Base-by-base conservation (phyloP, 1,140 invertebrate species). In the Drosophila santomea region DNA sequence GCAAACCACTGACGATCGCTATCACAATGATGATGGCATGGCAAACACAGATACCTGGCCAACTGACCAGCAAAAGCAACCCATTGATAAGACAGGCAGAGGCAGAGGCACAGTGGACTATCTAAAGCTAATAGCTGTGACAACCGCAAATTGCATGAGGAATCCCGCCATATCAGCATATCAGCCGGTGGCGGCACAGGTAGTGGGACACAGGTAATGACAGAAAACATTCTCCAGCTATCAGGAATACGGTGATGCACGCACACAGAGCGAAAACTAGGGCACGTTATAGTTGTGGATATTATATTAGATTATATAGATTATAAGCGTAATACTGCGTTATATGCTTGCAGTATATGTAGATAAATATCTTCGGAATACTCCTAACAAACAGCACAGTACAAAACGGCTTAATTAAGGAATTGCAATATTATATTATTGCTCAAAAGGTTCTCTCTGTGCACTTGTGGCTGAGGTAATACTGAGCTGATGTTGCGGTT, bases 81-180 rank as follows among this genome's bases (percentile, higher is more conserved):
- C 71, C 68, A 62, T 62, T 85, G 81, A 84, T 84, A 84, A 84
- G 81, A 50, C 36, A 7, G 12, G 6, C 17, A 17, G 17, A 17
- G 17, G 17, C 17, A 17, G 17, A 7, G 12, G 6, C 1, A 5
- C 41, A 39, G 44, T 45, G 62, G 38, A 39, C 62, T 85, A 85
- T 85, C 81, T 78, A 67, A 44, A 72, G 61, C 78, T 86, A 85
- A 86, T 85, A 74, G 48, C 55, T 60, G 62, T 52, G 78, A 86
- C 80, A 77, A 72, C 58, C 58, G 74, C 51, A 81, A 85, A 85
- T 86, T 86, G 83, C 82, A 74, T 78, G 69, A 66, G 77, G 76
- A 1, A 20, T 20, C 20, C 20, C 20, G 1, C 20, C 20, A 20
- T 20, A 20, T 20, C 20, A 20, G 20, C 20, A 20, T 20, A 20